Evolutionary conservation across 2,888 invertebrate genomes (phyloP).

Genomic region (Nudaria mundana): DNA sequence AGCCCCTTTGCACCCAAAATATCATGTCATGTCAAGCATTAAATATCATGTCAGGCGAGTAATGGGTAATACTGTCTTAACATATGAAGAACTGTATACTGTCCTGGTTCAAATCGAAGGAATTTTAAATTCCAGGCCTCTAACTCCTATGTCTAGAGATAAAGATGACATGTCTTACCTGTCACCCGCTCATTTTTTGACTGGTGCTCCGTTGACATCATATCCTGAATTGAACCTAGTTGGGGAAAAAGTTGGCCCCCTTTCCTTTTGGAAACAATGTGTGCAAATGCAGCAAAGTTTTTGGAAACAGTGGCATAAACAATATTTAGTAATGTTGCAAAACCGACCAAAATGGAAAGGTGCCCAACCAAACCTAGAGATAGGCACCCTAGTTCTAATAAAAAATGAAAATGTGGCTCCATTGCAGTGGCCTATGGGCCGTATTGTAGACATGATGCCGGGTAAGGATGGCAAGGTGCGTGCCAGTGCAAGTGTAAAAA

Average conservation of each 20-base stretch:
- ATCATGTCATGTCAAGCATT: too few relatives aligned
- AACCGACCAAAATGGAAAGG: background rate
- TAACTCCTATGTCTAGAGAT: background rate
- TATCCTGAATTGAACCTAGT: background rate
- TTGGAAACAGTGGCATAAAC: background rate
- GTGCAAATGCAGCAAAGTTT: background rate
- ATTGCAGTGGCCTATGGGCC: background rate
- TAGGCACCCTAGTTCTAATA: background rate
- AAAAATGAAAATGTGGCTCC: background rate
- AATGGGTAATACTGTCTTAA: background rate
- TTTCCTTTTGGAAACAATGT: background rate
- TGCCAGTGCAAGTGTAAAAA: too few relatives aligned
- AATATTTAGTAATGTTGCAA: background rate
- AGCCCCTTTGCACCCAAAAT: too few relatives aligned
- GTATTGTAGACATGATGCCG: background rate
- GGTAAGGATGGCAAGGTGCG: too few relatives aligned
- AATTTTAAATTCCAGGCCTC: background rate
- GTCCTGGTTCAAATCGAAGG: too few relatives aligned
- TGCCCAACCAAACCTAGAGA: too few relatives aligned
- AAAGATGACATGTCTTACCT: background rate
- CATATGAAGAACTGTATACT: background rate
- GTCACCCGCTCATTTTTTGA: background rate
- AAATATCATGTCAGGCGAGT: background rate
- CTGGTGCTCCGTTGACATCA: background rate
- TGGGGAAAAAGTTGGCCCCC: background rate